Evolutionary conservation across 2,888 invertebrate genomes (phyloP), one percentile per base, ranked within the genome.

Genomic region (Eristalinus aeneus): DNA sequence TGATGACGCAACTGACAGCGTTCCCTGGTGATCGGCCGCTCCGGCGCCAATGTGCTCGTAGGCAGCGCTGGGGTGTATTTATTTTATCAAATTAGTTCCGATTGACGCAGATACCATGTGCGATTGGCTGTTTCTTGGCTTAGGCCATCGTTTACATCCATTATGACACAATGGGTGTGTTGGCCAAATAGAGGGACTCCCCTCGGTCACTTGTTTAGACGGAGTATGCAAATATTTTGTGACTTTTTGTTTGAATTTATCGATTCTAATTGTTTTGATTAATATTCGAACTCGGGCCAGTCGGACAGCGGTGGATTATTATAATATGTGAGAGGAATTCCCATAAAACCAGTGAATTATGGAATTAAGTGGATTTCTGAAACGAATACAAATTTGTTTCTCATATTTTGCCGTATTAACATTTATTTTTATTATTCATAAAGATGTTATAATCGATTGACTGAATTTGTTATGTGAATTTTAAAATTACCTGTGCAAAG

Each of bases 291-390:
- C 16, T 16, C 64, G 68, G 54, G 53, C 36, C 60, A 32, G 39
- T 34, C 36, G 16, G 36, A 16, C 22, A 34, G 53, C 34, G 46
- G 31, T 11, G 46, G 39, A 80, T 80, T 80, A 68, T 74, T 68
- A 74, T 74, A 74, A 69, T 56, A 53, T 64, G 22, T 12, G 31
- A 64, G 80, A 56, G 36, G 68, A 80, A 73, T 80, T 54, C 74
- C 36, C 63, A 74, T 74, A 80, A 80, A 80, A 68, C 68, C 80
- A 80, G 80, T 74, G 80, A 80, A 74, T 80, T 80, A 80, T 73
- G 80, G 56, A 46, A 63, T 80, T 69, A 74, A 74, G 80, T 74
- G 72, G 72, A 79, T 67, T 72, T 63, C 11, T 32, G 16, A 76
- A 74, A 73, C 54, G 54, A 60, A 74, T 63, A 68, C 63, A 63